These are phyloP conservation scores for Lepus americanus DNA, from an alignment of 2,113 vertebrate species.

Conservation along the genomic window DNA sequence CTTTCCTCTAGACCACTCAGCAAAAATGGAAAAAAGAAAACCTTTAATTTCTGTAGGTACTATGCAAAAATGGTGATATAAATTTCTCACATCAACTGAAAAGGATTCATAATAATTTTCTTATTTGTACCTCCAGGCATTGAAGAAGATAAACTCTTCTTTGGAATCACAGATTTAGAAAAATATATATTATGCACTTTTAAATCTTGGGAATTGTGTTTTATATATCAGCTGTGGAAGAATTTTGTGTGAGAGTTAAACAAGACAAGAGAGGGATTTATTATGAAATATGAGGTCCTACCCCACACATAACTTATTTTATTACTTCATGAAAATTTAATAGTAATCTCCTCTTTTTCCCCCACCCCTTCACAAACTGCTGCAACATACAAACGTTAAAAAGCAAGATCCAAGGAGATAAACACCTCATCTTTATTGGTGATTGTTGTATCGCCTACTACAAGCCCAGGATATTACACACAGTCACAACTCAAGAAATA, in stretches of 20 bases:
- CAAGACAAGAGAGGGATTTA: conserved; percentile 23
- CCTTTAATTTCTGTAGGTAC: conserved; percentile 71
- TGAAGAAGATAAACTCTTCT: conserved; percentile 80
- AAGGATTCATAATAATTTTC: conserved; percentile 83
- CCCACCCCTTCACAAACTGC: neutral
- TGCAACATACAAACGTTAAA: neutral
- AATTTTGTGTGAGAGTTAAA: conserved; percentile 50
- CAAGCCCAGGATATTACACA: neutral
- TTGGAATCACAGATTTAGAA: conserved; percentile 69
- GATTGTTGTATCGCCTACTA: neutral
- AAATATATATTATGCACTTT: conserved; percentile 49
- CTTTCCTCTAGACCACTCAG: conserved; percentile 76
- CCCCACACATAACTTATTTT: conserved; percentile 26
- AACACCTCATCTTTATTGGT: neutral
- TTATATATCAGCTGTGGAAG: conserved; percentile 39
- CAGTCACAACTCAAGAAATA: neutral
- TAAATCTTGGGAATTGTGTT: conserved; percentile 22
- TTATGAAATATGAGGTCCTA: conserved; percentile 48
- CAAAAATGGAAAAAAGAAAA: conserved; percentile 57
- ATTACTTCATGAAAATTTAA: conserved; percentile 47
- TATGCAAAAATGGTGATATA: conserved; percentile 80
- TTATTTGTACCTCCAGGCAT: conserved; percentile 75
- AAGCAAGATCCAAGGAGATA: neutral
- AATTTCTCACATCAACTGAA: conserved; percentile 82
- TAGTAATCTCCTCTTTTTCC: neutral